Evolutionary conservation across 2,888 invertebrate genomes (phyloP), one percentile per base, ranked within the genome.

Genomic region (Dryobota labecula): DNA sequence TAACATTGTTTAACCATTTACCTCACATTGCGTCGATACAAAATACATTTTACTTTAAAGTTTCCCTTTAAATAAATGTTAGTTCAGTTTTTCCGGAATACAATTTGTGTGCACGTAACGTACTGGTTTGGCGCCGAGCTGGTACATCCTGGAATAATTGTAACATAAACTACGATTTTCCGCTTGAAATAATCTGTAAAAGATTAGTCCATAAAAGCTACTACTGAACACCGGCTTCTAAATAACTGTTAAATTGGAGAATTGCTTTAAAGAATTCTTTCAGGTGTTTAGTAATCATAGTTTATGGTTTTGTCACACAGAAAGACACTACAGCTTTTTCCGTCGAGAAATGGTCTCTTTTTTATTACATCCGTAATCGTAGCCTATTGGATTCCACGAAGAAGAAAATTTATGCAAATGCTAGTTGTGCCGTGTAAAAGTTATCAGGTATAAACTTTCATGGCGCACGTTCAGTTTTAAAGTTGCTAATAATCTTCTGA

Each of bases 51-150:
- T 49, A 54, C 58, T 70, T 68, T 64, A 69, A 72, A 80, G 43
- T 63, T 64, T 60, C 27, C 43, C n/a, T 75, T 78, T 51, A 63
- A 41, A 75, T 70, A 83, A 75, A 80, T 61, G 38, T 61, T 57
- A 30, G 20, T 38, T 33, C 18, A 24, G 67, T 68, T 64, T 80
- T 66, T 45, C 67, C 38, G n/a, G 11, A 58, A 70, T 56, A 72
- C 38, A 57, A 65, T 72, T 62, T 73, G 43, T 70, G 41, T 74
- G 49, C 60, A 45, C 60, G 36, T 54, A 38, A 69, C 36, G 20
- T 20, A 61, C 56, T 69, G 54, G 57, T 54, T 65, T 79, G 33
- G 18, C n/a, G 11, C 58, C 43, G 62, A 3, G 65, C 57, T 53
- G 27, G 67, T 68, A 57, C 49, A 62, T 72, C 24, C 61, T n/a